Conservation (phyloP, 2,888 invertebrate species). For the Polylopha cassiicola region DNA sequence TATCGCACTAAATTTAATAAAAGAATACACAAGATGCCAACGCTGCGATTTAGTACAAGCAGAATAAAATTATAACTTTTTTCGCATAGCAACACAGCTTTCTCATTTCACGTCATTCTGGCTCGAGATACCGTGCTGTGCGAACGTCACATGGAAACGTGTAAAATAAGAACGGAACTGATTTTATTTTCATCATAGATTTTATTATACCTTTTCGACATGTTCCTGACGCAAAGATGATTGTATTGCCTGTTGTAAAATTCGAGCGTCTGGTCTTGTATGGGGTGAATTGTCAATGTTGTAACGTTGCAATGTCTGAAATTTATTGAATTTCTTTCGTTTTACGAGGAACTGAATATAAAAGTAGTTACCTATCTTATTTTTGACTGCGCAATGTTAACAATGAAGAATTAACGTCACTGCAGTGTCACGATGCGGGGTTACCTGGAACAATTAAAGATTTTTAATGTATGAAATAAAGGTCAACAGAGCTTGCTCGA, state of each 20-base stretch:
- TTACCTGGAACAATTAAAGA: too few species aligned
- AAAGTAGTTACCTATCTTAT: too few species aligned
- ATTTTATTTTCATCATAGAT: conserved; percentile 47
- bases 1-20: conserved; percentile 29
- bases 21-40: conserved; percentile 28
- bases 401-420: too few species aligned
- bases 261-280: conserved; percentile 20
- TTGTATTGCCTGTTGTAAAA: conserved; percentile 53
- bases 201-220: conserved; percentile 54
- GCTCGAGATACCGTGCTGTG: conserved; percentile 31
- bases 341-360: background rate
- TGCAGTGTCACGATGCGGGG: too few species aligned
- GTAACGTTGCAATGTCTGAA: conserved; percentile 3
- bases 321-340: conserved; percentile 15
- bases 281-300: conserved; percentile 12
- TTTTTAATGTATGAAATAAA: too few species aligned
- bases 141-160: conserved; percentile 55
- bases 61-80: conserved; percentile 15
- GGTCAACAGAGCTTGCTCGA: too few species aligned
- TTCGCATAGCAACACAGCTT: conserved; percentile 23
- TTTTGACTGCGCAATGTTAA: too few species aligned
- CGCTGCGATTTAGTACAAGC: conserved; percentile 27
- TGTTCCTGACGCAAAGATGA: conserved; percentile 51
- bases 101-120: conserved; percentile 34
- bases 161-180: conserved; percentile 43